These are phyloP conservation scores for Hippocampus comes DNA, from an alignment of 2,113 vertebrate genomes.

Conservation along the genomic window DNA sequence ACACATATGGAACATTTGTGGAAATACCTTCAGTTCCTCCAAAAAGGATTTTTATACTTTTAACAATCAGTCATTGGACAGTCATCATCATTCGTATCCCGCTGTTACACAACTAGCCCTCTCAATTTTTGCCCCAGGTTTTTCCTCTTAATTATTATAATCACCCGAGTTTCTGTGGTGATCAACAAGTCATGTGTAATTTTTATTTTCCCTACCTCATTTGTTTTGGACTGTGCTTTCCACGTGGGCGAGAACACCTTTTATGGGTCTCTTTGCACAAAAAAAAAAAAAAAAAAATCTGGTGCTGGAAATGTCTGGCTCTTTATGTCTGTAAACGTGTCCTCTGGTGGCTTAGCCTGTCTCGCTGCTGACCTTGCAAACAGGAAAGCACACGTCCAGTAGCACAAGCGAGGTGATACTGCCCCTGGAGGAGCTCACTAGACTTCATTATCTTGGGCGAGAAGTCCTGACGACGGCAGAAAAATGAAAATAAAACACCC, in stretches of 20 bases:
- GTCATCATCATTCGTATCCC: not conserved
- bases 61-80: conserved; percentile 3
- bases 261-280: conserved; percentile 48
- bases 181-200: conserved; percentile 16
- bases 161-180: conserved; percentile 23
- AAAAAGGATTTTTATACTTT: conserved; percentile 1
- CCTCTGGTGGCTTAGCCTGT: conserved; percentile 37
- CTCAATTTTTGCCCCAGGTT: not conserved
- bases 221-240: conserved; percentile 28
- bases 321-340: conserved; percentile 32
- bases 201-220: conserved; percentile 58
- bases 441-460: conserved; percentile 31
- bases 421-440: conserved; percentile 17
- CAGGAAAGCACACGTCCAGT: conserved; percentile 31
- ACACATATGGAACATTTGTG: conserved; percentile 7
- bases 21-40: conserved; percentile 11
- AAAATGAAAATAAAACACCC: conserved; percentile 21
- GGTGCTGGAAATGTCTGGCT: conserved; percentile 38
- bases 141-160: not conserved
- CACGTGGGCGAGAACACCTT: conserved; percentile 34
- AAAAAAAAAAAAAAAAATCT: conserved; percentile 12
- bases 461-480: conserved; percentile 31
- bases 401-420: conserved; percentile 25
- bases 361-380: conserved; percentile 53
- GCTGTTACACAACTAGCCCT: not conserved